phyloP scores from a whole-genome alignment of 2,797 vertebrate species.

The Danionella dracula region DNA sequence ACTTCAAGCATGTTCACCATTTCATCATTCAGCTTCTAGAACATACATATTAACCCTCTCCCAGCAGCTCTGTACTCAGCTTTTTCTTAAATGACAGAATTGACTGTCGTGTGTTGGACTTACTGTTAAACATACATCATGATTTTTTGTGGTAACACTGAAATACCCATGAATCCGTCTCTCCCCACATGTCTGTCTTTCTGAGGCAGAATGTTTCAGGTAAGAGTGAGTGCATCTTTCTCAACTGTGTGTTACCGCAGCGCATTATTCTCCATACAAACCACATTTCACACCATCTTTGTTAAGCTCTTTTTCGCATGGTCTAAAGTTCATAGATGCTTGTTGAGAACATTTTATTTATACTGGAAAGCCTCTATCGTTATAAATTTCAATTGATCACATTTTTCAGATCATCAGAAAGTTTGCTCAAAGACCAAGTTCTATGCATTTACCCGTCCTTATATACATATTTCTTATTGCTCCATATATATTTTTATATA shows the following conservation, averaged over 20 bases:
- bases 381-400: too few species aligned
- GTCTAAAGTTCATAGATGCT: not conserved
- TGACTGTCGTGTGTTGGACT: not conserved
- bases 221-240: conserved; percentile 64
- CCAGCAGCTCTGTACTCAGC: not conserved
- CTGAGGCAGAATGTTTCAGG: conserved; percentile 79
- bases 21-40: conserved; percentile 51
- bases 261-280: not conserved
- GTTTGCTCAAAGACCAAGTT: too few species aligned
- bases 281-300: conserved; percentile 1
- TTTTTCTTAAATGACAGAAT: not conserved
- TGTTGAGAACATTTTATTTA: too few species aligned
- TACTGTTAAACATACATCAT: conserved; percentile 20
- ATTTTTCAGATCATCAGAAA: too few species aligned
- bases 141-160: conserved; percentile 52
- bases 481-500: too few species aligned
- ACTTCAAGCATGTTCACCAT: conserved; percentile 67
- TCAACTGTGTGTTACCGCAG: not conserved
- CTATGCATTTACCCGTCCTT: too few species aligned
- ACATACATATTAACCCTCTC: conserved; percentile 19
- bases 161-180: conserved; percentile 69
- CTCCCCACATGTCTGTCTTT: conserved; percentile 81
- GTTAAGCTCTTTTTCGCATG: not conserved
- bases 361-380: too few species aligned
- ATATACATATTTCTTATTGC: too few species aligned